Conservation (phyloP, 2,888 invertebrate species). For the Tetragonisca angustula region DNA sequence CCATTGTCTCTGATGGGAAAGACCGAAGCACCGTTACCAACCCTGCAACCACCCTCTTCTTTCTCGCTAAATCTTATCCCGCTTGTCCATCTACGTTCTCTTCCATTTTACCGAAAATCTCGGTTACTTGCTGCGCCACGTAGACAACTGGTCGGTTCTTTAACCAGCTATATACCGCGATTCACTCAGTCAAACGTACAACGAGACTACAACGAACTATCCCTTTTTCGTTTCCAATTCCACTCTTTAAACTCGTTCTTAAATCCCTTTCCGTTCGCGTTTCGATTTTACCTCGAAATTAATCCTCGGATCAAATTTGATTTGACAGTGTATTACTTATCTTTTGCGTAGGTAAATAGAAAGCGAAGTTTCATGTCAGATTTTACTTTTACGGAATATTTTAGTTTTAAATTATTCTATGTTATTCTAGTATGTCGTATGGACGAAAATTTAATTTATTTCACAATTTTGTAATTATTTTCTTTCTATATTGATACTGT, state of each 20-base stretch:
- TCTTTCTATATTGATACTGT: too few species aligned
- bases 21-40: constrained; percentile 47
- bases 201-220: neutral
- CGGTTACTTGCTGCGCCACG: constrained; percentile 3
- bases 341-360: too few species aligned
- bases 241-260: too few species aligned
- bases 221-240: neutral
- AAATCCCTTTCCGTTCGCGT: neutral
- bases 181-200: neutral
- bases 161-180: constrained; percentile 12
- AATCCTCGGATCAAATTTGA: neutral
- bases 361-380: too few species aligned
- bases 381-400: too few species aligned
- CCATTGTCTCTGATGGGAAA: constrained; percentile 66
- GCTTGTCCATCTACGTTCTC: constrained; percentile 22
- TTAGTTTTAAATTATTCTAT: too few species aligned
- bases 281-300: neutral
- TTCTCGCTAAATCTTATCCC: constrained; percentile 46
- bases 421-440: too few species aligned
- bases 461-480: too few species aligned
- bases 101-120: constrained; percentile 40
- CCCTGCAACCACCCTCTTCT: constrained; percentile 29
- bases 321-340: too few species aligned
- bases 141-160: neutral
- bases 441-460: too few species aligned